phyloP scores from a whole-genome alignment of 2,113 vertebrate genomes.

The Dicaeum eximium region DNA sequence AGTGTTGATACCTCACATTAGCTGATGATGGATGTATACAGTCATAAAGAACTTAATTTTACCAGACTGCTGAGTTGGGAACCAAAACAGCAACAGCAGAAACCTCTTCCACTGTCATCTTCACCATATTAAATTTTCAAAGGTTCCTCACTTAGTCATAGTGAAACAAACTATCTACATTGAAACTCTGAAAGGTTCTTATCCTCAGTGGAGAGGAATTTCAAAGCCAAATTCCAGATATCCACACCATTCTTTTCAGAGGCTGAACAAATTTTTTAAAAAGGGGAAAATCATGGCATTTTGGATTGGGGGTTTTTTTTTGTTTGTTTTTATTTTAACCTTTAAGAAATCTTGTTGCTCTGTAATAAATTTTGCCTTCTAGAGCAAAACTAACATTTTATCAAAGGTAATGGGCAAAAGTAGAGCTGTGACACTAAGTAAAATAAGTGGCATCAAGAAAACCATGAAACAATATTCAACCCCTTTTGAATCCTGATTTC shows the following conservation, averaged over 20 bases:
- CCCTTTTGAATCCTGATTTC: not conserved
- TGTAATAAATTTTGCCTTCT: not conserved
- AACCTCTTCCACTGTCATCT: not conserved
- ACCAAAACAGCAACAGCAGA: not conserved
- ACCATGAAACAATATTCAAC: not conserved
- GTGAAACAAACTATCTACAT: not conserved
- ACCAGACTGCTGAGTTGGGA: not conserved
- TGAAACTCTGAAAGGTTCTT: not conserved
- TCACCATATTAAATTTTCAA: not conserved
- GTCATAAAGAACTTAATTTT: not conserved
- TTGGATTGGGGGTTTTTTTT: not conserved
- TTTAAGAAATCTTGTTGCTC: not conserved
- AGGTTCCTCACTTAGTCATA: not conserved
- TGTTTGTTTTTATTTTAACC: not conserved
- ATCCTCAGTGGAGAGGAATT: not conserved
- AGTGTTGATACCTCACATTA: not conserved
- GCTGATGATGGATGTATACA: not conserved
- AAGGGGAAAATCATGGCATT: accelerated
- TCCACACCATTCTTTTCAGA: not conserved
- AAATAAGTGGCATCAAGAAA: not conserved
- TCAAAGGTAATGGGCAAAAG: not conserved
- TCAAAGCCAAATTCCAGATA: not conserved
- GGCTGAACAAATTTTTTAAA: not conserved
- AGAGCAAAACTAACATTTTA: not conserved
- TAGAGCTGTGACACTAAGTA: not conserved